A percentile compares a stretch with the other conserved stretches of the same genome.
These are phyloP conservation scores for Diachasma alloeum DNA, from an alignment of 1,140 invertebrate species.

Conservation along the genomic window DNA sequence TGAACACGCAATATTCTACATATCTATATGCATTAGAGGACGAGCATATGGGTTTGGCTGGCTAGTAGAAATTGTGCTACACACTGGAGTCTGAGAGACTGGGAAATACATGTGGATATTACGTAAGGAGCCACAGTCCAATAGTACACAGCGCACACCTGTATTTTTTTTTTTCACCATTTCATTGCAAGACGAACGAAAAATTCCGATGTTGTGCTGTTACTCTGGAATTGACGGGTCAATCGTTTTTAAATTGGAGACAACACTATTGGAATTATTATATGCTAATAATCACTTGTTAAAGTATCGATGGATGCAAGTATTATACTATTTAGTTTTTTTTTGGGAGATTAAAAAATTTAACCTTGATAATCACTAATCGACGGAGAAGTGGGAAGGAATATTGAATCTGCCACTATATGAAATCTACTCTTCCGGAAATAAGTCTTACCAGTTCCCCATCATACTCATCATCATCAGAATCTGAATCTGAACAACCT, in stretches of 20 bases:
- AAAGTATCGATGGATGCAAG: no score
- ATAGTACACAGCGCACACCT: neutral
- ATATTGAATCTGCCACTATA: neutral
- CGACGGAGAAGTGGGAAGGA: no score
- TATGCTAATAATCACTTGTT: no score
- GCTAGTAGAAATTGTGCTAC: no score
- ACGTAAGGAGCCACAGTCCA: neutral
- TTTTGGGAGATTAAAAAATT: no score
- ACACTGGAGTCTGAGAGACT: neutral
- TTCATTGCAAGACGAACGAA: neutral
- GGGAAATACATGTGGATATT: neutral
- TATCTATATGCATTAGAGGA: neutral
- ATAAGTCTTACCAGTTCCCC: conserved; percentile 57
- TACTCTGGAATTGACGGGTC: no score
- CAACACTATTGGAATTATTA: no score
- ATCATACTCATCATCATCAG: conserved; percentile 57
- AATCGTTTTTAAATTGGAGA: no score
- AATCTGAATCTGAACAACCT: conserved; percentile 59
- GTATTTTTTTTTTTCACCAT: neutral
- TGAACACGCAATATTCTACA: neutral
- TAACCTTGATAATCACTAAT: no score
- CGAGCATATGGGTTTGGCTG: neutral
- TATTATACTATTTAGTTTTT: no score
- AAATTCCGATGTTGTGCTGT: neutral
- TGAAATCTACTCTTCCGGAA: neutral